A percentile compares a stretch with the other conserved stretches of the same genome.
phyloP scores from a whole-genome alignment of 2,113 vertebrate genomes.

The Addax nasomaculatus region DNA sequence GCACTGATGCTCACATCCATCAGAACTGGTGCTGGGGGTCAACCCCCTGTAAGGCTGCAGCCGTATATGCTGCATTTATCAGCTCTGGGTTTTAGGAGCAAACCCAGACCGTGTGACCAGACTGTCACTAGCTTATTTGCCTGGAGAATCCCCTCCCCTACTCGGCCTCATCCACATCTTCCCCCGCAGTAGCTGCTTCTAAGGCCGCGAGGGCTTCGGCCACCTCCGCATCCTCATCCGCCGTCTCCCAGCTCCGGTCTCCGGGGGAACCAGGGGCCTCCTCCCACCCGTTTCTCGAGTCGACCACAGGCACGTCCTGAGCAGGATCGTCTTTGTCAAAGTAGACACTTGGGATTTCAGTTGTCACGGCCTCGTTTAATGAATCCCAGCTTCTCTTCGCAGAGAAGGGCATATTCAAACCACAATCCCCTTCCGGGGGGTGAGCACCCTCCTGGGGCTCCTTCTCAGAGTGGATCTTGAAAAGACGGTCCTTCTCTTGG shows the following conservation, averaged over 20 bases:
- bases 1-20: not conserved
- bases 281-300: not conserved
- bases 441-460: not conserved
- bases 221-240: constrained; percentile 89
- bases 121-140: not conserved
- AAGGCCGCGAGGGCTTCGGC: constrained; percentile 94
- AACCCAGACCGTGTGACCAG: fast-evolving
- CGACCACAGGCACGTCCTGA: fast-evolving
- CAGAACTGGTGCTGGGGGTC: not conserved
- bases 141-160: constrained; percentile 16
- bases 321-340: not conserved
- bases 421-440: not conserved
- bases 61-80: fast-evolving
- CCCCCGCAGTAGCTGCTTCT: constrained; percentile 93
- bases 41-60: not conserved
- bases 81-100: not conserved
- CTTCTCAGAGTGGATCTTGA: not conserved
- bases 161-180: constrained; percentile 79
- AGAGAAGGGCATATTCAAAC: fast-evolving
- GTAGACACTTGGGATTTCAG: not conserved
- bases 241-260: not conserved
- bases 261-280: fast-evolving
- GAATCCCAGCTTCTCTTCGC: constrained; percentile 39
- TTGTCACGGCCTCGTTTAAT: not conserved
- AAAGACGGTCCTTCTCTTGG: not conserved